Evolutionary conservation across 2,797 vertebrate genomes (phyloP), one percentile per base, ranked within the genome.

Genomic region (Gymnoscopelus braueri): DNA sequence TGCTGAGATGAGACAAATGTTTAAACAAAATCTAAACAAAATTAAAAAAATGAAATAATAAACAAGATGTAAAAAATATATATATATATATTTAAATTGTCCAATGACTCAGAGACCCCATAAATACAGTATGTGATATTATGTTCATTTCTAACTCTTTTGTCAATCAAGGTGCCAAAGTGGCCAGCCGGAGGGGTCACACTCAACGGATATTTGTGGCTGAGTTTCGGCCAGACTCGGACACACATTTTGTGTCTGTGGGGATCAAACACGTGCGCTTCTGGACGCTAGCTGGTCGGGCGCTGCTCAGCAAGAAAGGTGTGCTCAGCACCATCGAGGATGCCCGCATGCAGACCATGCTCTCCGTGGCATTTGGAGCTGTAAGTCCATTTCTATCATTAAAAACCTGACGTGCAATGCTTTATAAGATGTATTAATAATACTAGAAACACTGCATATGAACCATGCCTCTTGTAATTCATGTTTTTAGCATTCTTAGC

Each of bases 201-300:
- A 96, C 91, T 69, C 96, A 98, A 79, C 95, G 98, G 70, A 97
- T 99, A 88, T 99, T 99, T 89, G 98, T 99, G 91, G 97, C 97
- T 2, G 98, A 99, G 90, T 99, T 99, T 89, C 93, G 98, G 2
- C 98, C 98, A 0, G 98, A 99, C 89, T 99, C 98, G 0, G 98
- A 99, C 85, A 98, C 96, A 8, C 96, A 97, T 91, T 99, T 99
- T 92, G 98, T 99, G 86, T 98, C 98, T 1, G 98, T 99, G 86
- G 98, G 98, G 64, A 95, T 99, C 24, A 98, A 98, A 44, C 97
- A 99, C 0, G 97, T 99, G 66, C 95, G 95, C 57, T 99, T 99
- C 93, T 99, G 98, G 98, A 97, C 95, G 0, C 87, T 99, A 81
- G 97, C 97, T 1, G 98, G 98, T 75, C 94, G 94, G 78, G 96